phyloP scores from a whole-genome alignment of 2,888 invertebrate genomes.

The Helicoverpa assulta region DNA sequence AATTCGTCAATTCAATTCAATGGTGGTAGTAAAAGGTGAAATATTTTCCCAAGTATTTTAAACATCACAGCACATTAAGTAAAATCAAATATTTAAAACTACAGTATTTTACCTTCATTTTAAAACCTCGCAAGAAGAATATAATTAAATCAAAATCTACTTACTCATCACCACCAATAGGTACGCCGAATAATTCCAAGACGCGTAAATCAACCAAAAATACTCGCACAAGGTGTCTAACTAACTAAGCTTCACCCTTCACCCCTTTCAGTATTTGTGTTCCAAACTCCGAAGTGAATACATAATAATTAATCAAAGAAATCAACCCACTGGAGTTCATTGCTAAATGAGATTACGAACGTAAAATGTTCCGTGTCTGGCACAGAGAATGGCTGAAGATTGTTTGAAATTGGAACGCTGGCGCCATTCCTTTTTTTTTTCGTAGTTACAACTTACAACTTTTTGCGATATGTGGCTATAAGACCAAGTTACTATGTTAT shows the following conservation, averaged over 20 bases:
- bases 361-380: constrained; percentile 9
- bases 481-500: not conserved
- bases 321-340: constrained; percentile 28
- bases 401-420: constrained; percentile 23
- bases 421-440: not conserved
- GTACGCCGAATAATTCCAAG: constrained; percentile 1
- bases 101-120: too few species aligned
- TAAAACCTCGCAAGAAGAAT: too few species aligned
- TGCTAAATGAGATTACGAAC: constrained; percentile 15
- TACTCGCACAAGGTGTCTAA: not conserved
- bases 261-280: constrained; percentile 18
- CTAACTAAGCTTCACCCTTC: constrained; percentile 7
- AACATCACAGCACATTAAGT: too few species aligned
- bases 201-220: constrained; percentile 4
- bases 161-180: not conserved
- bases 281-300: constrained; percentile 18
- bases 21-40: too few species aligned
- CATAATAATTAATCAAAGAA: constrained; percentile 17
- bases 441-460: not conserved
- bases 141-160: not conserved
- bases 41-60: too few species aligned
- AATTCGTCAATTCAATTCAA: too few species aligned
- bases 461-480: not conserved
- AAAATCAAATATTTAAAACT: too few species aligned
- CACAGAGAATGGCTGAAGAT: not conserved